Evolutionary conservation across 2,113 vertebrate species (phyloP).

Genomic region (Tragelaphus scriptus): DNA sequence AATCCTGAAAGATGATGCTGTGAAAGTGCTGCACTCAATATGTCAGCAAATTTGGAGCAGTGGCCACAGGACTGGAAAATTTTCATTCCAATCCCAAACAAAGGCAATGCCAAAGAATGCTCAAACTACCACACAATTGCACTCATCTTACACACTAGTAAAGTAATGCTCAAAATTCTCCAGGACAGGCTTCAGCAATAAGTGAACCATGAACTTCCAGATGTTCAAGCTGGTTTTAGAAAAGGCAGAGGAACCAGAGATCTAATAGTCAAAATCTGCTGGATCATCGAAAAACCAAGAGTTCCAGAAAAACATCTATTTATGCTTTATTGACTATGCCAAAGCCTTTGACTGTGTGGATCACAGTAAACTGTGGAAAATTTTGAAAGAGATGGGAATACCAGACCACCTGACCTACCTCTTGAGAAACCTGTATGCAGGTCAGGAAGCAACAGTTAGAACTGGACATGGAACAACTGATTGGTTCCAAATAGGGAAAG

Average conservation of each 20-base stretch:
- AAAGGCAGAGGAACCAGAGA: not conserved
- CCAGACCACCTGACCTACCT: not conserved
- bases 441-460: too few species aligned
- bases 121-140: not conserved
- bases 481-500: too few species aligned
- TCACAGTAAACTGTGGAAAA: not conserved
- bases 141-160: not conserved
- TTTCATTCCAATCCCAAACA: not conserved
- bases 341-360: not conserved
- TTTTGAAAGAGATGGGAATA: not conserved
- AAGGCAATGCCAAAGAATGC: not conserved
- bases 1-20: not conserved
- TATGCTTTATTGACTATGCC: not conserved
- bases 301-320: not conserved
- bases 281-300: not conserved
- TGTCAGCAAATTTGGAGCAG: not conserved
- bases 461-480: too few species aligned
- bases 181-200: not conserved
- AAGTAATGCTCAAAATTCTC: not conserved
- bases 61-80: not conserved
- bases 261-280: not conserved
- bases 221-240: not conserved
- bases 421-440: too few species aligned
- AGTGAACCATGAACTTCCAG: not conserved
- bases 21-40: not conserved